Conservation (phyloP, 2,888 invertebrate genomes). For the Eupeodes luniger region DNA sequence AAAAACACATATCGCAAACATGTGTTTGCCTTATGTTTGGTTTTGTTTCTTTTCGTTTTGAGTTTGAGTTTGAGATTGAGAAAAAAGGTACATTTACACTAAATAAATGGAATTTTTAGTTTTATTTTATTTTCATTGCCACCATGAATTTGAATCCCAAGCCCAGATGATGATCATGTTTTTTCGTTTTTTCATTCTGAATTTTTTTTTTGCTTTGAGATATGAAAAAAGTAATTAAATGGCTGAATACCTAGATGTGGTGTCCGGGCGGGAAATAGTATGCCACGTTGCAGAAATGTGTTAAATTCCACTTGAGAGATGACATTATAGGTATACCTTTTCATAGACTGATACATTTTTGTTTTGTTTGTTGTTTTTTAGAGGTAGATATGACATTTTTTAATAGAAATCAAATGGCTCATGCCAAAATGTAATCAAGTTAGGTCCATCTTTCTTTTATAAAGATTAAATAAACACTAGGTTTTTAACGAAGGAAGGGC, state of each 20-base stretch:
- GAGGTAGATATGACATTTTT: no score
- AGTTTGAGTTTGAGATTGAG: neutral
- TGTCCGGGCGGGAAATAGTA: conserved; percentile 32
- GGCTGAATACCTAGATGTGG: neutral
- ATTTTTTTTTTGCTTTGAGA: conserved; percentile 23
- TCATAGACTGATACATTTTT: no score
- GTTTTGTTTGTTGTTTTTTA: no score
- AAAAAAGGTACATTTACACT: conserved; percentile 12
- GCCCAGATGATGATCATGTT: conserved; percentile 38
- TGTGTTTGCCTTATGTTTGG: conserved; percentile 70
- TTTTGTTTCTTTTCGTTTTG: neutral
- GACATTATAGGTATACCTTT: neutral
- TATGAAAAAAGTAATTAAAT: conserved; percentile 13
- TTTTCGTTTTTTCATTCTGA: neutral
- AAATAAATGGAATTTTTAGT: neutral
- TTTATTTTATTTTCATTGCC: conserved; percentile 42
- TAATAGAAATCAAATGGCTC: no score
- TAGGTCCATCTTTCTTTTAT: no score
- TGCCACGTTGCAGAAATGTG: conserved; percentile 71
- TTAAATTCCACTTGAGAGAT: conserved; percentile 18
- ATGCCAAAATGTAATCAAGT: no score
- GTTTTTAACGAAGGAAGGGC: no score
- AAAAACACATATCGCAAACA: conserved; percentile 63
- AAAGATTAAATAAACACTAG: no score
- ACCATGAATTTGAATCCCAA: conserved; percentile 40